Evolutionary conservation across 2,888 invertebrate species (phyloP).

Genomic region (Deladenus siricidicola): DNA sequence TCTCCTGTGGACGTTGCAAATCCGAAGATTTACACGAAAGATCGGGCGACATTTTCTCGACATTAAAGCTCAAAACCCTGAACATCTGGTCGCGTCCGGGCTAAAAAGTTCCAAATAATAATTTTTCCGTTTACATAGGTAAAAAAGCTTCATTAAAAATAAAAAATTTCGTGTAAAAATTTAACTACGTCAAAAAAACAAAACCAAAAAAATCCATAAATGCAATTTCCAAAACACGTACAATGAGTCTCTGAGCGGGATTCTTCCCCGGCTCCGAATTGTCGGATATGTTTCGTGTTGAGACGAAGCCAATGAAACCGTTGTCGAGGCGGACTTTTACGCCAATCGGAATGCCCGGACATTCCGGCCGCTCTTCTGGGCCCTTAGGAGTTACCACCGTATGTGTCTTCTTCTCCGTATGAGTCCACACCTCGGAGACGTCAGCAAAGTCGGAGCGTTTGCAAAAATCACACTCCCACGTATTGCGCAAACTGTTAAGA

Average conservation of each 20-base stretch:
- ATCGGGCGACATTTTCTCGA: conserved; percentile 73
- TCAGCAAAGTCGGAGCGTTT: conserved; percentile 13
- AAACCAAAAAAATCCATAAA: too few species aligned
- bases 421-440: conserved; percentile 7
- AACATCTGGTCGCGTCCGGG: conserved; percentile 15
- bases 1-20: conserved; percentile 74
- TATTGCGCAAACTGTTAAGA: conserved; percentile 3
- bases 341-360: conserved; percentile 90
- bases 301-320: conserved; percentile 78
- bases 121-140: neutral
- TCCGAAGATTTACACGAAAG: conserved; percentile 88
- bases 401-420: neutral
- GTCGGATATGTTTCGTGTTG: conserved; percentile 84
- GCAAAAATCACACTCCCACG: conserved; percentile 14
- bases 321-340: conserved; percentile 83
- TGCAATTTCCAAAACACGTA: neutral
- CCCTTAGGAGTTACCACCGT: too few species aligned
- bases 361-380: too few species aligned
- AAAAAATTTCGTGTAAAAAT: too few species aligned
- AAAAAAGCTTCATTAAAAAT: neutral
- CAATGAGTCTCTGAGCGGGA: neutral
- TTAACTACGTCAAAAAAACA: too few species aligned
- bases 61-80: conserved; percentile 62
- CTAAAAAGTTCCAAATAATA: neutral
- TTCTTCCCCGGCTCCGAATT: conserved; percentile 60